Evolutionary conservation across 2,888 invertebrate genomes (phyloP), one percentile per base, ranked within the genome.

Genomic region (Pogonocherus hispidulus): DNA sequence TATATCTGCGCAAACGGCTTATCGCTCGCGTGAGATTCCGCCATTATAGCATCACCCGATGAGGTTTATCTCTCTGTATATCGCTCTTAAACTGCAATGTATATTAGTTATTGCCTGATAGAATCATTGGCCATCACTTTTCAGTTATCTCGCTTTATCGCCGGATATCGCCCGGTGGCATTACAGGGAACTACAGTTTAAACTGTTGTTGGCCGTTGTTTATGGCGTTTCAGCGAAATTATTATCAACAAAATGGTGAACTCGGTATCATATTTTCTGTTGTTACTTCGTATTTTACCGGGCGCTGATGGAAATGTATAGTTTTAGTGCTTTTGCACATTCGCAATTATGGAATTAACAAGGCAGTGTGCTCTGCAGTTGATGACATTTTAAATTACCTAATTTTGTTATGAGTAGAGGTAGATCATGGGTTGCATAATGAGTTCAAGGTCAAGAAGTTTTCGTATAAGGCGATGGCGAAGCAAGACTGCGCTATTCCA

Each of bases 31-130:
- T 82, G 82, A 81, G 81, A 80, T 80, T 70, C 74, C 70, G 76
- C 82, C 75, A 81, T 82, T 81, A 82, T 78, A 80, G 79, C 80
- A 80, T 80, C 81, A 80, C 79, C 80, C 78, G 75, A 49, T 76
- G 67, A 71, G 70, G 78, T 78, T 81, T 81, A 82, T 82, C 82
- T 76, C 68, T 68, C 69, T 62, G 78, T 79, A 77, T 79, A 79
- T 79, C 79, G 78, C 80, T 78, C 80, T 80, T 80, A 78, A 80
- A 79, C 80, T 77, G 81, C 81, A 78, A 76, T 79, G 79, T 76
- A 78, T 82, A 82, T 82, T 82, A 82, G 82, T 82, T 82, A 82
- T 81, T 80, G 76, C 81, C 72, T 79, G 81, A 81, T 80, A 76
- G 79, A 78, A 81, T 81, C 80, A 80, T 80, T 76, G 76, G 73